Conservation (phyloP, 2,888 invertebrate genomes). For the Machimus atricapillus region DNA sequence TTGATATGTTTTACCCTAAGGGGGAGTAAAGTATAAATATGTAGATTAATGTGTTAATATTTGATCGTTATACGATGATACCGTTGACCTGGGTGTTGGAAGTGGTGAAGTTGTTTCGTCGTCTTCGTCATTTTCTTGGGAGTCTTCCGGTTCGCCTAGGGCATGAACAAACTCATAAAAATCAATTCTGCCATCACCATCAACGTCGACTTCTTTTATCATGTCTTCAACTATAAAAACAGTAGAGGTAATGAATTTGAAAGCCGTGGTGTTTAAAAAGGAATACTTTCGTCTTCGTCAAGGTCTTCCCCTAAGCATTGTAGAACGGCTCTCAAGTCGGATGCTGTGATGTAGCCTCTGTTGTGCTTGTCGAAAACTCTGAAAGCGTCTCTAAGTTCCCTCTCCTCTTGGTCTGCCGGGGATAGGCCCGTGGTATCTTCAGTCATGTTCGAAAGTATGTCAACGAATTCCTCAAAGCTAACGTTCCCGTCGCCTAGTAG, state of each 20-base stretch:
- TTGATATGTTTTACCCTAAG: constrained; percentile 24
- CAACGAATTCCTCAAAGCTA: constrained; percentile 87
- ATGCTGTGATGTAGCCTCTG: constrained; percentile 88
- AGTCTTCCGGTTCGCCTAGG: constrained; percentile 84
- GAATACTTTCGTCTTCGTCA: constrained; percentile 85
- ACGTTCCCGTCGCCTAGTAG: constrained; percentile 82
- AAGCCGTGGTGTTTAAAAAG: not conserved
- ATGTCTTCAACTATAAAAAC: constrained; percentile 84
- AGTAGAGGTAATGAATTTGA: not conserved
- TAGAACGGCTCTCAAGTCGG: constrained; percentile 83
- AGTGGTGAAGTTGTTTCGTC: constrained; percentile 65
- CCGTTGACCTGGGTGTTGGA: constrained; percentile 58
- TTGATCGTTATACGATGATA: constrained; percentile 43
- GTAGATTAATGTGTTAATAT: constrained; percentile 29
- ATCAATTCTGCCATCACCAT: constrained; percentile 92
- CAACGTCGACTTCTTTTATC: constrained; percentile 95
- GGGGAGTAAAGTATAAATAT: not conserved
- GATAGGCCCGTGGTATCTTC: constrained; percentile 68
- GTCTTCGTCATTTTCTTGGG: constrained; percentile 76
- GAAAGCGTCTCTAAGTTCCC: constrained; percentile 84
- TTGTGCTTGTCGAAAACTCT: constrained; percentile 91
- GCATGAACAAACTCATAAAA: constrained; percentile 88
- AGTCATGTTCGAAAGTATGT: constrained; percentile 79
- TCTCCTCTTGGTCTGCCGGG: constrained; percentile 80
- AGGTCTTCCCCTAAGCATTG: constrained; percentile 89